Evolutionary conservation across 2,113 vertebrate genomes (phyloP), one percentile per base, ranked within the genome.

Genomic region (Shinisaurus crocodilurus): DNA sequence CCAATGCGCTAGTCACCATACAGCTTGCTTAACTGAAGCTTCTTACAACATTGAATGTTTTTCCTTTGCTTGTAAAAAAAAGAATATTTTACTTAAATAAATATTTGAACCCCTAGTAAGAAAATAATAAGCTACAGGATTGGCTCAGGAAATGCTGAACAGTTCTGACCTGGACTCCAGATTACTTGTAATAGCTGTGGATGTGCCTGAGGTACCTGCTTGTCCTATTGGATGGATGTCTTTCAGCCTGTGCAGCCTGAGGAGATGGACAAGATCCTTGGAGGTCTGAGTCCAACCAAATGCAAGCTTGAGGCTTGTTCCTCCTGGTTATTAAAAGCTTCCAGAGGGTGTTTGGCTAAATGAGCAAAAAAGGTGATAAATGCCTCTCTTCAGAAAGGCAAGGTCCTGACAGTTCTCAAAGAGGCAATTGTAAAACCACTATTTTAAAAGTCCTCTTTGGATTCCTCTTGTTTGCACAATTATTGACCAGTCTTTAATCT

Each of bases 31-130:
- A 92, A 83, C 45, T 50, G 12, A 60, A 9, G 43, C 29, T 82
- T 86, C 10, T 88, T 60, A 65, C 0, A 88, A 1, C 32, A 90
- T 40, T 86, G 54, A 0, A 10, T 84, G 87, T 92, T 77, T 37
- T 63, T 90, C 37, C 5, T 88, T 92, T 81, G 8, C 29, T 92
- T 89, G 8, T 43, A 80, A 70, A 91, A 86, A 25, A 2, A 40
- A 76, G 6, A 81, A 81, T 76, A 2, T 63, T 90, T 57, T 0
- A 0, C 0, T 65, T 86, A 86, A 65, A 90, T 34, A 85, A 83
- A 45, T 89, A 86, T 7, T 1, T 75, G 1, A 69, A 84, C 1
- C 57, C 1, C 9, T 69, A 88, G 89, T 6, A 3, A 34, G 85
- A 79, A 74, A 70, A 0, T 0, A 75, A 0, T 0, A 1, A 27